phyloP scores from a whole-genome alignment of 2,797 vertebrate genomes.

The Furcifer pardalis region DNA sequence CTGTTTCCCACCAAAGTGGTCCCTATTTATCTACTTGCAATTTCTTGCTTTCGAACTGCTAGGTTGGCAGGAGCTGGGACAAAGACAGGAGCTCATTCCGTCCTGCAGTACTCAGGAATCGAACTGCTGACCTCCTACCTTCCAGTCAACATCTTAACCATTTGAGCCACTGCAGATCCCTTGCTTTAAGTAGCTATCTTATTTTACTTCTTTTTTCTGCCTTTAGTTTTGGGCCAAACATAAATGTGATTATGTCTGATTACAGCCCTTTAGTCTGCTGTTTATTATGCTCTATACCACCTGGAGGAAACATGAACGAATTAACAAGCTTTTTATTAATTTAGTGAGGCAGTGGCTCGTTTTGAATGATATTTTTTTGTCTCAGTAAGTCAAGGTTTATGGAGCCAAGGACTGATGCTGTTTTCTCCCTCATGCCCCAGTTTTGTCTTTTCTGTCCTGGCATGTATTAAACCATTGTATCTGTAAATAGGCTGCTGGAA shows the following conservation, averaged over 20 bases:
- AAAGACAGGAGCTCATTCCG: too few relatives aligned
- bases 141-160: too few relatives aligned
- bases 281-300: neutral
- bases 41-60: too few relatives aligned
- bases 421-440: neutral
- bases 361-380: neutral
- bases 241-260: neutral
- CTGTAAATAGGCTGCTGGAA: neutral
- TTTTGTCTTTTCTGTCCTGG: neutral
- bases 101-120: too few relatives aligned
- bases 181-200: too few relatives aligned
- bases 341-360: neutral
- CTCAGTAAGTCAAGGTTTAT: neutral
- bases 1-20: too few relatives aligned
- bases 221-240: neutral
- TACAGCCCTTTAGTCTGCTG: neutral
- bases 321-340: constrained; percentile 5
- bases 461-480: neutral
- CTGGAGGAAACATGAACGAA: neutral
- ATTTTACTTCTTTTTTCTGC: neutral
- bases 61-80: too few relatives aligned
- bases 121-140: too few relatives aligned
- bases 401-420: neutral
- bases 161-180: too few relatives aligned
- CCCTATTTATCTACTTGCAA: too few relatives aligned